Evolutionary conservation across 1,140 invertebrate genomes (phyloP).

Genomic region (Drosophila saltans): DNA sequence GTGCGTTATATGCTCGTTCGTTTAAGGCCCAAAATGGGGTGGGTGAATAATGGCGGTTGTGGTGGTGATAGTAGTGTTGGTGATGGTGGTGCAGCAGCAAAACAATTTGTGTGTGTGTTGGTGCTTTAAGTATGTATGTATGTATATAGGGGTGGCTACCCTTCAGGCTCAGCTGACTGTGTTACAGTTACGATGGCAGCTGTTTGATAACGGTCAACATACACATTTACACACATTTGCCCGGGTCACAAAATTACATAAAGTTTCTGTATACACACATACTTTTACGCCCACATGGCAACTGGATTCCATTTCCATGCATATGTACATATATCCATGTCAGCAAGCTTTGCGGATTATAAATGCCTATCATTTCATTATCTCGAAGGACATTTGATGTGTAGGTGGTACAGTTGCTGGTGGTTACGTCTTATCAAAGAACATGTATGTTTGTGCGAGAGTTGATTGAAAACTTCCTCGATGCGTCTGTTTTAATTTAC

Average conservation of each 20-base stretch:
- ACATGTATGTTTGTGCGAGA: background rate
- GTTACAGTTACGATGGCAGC: conserved; percentile 57
- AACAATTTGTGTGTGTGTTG: conserved; percentile 20
- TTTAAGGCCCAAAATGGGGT: conserved; percentile 16
- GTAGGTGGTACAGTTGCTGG: conserved; percentile 36
- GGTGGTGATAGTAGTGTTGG: conserved; percentile 27
- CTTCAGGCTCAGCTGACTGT: conserved; percentile 57
- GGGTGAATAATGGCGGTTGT: conserved; percentile 23
- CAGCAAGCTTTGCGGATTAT: conserved; percentile 32
- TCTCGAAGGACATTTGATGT: conserved; percentile 67
- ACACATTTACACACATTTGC: conserved; percentile 39
- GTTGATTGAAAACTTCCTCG: background rate
- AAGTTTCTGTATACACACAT: conserved; percentile 31
- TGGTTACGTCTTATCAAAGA: conserved; percentile 38
- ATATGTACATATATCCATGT: conserved; percentile 37
- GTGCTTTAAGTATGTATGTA: background rate
- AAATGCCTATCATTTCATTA: conserved; percentile 64
- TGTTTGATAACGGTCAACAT: conserved; percentile 59
- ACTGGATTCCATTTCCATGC: conserved; percentile 28
- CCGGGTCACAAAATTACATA: conserved; percentile 60
- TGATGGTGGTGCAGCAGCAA: conserved; percentile 28
- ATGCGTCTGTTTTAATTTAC: too few species aligned
- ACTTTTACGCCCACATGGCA: conserved; percentile 36
- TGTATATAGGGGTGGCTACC: conserved; percentile 41
- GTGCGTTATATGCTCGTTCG: conserved; percentile 23